Evolutionary conservation across 1,140 invertebrate species (phyloP).

Genomic region (Hyles euphorbiae): DNA sequence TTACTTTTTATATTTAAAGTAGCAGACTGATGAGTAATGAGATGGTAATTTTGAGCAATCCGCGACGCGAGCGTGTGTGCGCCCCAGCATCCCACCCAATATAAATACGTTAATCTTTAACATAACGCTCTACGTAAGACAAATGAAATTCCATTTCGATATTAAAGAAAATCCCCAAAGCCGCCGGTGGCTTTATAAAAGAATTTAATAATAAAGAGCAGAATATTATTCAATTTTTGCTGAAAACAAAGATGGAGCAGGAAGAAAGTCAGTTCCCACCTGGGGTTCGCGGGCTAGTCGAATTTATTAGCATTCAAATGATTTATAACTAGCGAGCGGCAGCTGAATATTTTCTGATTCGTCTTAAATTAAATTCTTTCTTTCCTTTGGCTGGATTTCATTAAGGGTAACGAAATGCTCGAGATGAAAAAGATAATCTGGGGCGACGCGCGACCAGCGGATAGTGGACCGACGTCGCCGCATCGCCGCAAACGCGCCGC

Average conservation of each 20-base stretch:
- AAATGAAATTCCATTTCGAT: slow-evolving; percentile 63
- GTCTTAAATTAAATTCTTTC: slow-evolving; percentile 74
- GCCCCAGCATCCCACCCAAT: slow-evolving; percentile 2
- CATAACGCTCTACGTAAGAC: slow-evolving; percentile 33
- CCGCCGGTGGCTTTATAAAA: slow-evolving; percentile 50
- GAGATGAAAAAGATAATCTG: slow-evolving; percentile 67
- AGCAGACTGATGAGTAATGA: too few relatives aligned
- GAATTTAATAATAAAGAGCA: slow-evolving; percentile 66
- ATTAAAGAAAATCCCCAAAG: slow-evolving; percentile 58
- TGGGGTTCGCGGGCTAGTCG: slow-evolving; percentile 57
- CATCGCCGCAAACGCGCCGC: too few relatives aligned
- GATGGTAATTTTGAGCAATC: too few relatives aligned
- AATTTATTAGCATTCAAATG: slow-evolving; percentile 76
- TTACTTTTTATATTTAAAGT: too few relatives aligned
- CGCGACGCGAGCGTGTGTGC: too few relatives aligned
- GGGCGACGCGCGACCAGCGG: not conserved
- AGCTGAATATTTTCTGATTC: slow-evolving; percentile 74
- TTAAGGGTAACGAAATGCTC: slow-evolving; percentile 66
- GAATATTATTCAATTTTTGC: slow-evolving; percentile 62
- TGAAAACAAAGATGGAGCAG: slow-evolving; percentile 60
- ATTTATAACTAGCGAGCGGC: slow-evolving; percentile 73
- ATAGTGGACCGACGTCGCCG: too few relatives aligned
- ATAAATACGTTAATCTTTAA: slow-evolving; percentile 23
- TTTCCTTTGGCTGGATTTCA: slow-evolving; percentile 71
- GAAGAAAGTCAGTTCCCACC: slow-evolving; percentile 62